phyloP scores from a whole-genome alignment of 1,140 invertebrate species.

The Portunus trituberculatus region DNA sequence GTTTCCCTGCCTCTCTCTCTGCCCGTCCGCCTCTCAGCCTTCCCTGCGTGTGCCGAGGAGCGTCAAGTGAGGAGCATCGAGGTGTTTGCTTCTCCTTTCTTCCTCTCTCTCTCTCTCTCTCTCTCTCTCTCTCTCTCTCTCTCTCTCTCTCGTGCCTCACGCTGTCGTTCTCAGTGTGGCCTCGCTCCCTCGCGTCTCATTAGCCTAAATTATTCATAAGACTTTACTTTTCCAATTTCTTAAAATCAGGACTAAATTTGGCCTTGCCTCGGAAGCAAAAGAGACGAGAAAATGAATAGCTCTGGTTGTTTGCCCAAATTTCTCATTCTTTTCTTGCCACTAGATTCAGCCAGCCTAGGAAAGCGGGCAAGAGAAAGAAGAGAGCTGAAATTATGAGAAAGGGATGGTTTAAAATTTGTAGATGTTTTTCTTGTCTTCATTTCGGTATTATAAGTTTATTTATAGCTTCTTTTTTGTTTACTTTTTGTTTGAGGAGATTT shows the following conservation, averaged over 20 bases:
- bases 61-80: no score
- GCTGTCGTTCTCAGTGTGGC: neutral
- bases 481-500: no score
- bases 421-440: no score
- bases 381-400: no score
- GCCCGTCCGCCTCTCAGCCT: neutral
- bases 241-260: conserved; percentile 24
- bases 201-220: conserved; percentile 24
- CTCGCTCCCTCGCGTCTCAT: neutral
- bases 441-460: no score
- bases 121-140: neutral
- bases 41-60: neutral
- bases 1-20: neutral
- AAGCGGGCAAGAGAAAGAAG: neutral
- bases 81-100: neutral
- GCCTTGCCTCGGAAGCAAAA: conserved; percentile 7
- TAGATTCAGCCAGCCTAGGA: neutral
- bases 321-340: conserved; percentile 8
- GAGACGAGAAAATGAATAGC: conserved; percentile 3
- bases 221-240: conserved; percentile 24
- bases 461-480: no score
- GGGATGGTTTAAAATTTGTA: no score
- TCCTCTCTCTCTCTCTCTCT: neutral
- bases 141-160: neutral
- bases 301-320: neutral